phyloP scores from a whole-genome alignment of 2,113 vertebrate species.

The Acinonyx jubatus region DNA sequence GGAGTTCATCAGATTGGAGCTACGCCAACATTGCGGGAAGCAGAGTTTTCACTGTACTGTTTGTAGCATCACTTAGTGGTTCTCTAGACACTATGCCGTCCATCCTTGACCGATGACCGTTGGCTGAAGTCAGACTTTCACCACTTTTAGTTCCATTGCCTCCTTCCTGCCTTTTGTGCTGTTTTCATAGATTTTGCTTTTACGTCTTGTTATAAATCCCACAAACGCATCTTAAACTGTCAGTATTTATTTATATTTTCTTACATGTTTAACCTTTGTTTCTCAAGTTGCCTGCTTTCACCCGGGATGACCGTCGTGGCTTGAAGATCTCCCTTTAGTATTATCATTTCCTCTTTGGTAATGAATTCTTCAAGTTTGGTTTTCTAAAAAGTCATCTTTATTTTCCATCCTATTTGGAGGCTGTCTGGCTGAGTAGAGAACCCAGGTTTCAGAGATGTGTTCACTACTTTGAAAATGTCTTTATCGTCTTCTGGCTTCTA shows the following conservation, averaged over 20 bases:
- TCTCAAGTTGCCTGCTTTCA: background rate
- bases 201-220: background rate
- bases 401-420: background rate
- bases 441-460: background rate
- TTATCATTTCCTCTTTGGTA: background rate
- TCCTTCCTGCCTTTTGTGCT: too few species aligned
- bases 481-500: background rate
- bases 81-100: too few species aligned
- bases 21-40: background rate
- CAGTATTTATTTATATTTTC: background rate
- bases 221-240: background rate
- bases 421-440: background rate
- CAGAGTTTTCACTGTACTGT: background rate
- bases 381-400: background rate
- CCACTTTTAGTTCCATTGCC: background rate
- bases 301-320: background rate
- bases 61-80: background rate
- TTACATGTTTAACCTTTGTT: background rate
- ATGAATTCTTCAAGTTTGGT: background rate
- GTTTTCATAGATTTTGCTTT: background rate
- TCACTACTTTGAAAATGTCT: background rate
- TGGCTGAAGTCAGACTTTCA: background rate
- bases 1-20: background rate
- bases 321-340: background rate
- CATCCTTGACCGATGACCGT: background rate